Percentiles rank a stretch among this genome's conserved stretches.
These are phyloP conservation scores for Drosophila neutralis DNA, from an alignment of 2,888 invertebrate species.

Conservation along the genomic window DNA sequence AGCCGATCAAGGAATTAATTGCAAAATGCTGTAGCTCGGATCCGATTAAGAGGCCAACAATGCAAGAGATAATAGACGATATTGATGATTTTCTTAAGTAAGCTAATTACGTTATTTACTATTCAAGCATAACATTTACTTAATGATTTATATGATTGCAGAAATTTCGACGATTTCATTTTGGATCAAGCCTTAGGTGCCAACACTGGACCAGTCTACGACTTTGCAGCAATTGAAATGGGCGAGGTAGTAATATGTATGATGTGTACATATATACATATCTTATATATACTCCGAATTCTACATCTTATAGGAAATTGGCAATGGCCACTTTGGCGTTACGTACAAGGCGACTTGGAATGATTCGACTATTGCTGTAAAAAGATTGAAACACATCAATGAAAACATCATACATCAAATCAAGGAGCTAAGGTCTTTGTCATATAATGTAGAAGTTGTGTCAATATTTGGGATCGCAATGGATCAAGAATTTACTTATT, in stretches of 20 bases:
- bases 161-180: neutral
- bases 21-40: neutral
- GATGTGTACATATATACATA: neutral
- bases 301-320: neutral
- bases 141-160: neutral
- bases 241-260: neutral
- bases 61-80: neutral
- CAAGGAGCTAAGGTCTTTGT: neutral
- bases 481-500: neutral
- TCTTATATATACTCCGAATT: neutral
- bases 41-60: neutral
- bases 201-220: neutral
- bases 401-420: neutral
- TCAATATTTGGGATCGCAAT: neutral
- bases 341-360: neutral
- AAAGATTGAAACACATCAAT: neutral
- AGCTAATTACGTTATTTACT: neutral
- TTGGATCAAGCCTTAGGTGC: neutral
- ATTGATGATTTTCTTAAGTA: neutral
- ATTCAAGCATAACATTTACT: neutral
- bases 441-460: rapidly evolving
- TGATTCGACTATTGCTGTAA: neutral
- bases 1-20: neutral
- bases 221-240: neutral
- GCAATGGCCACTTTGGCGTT: neutral